phyloP scores from a whole-genome alignment of 1,140 invertebrate species.

The Ips nitidus region DNA sequence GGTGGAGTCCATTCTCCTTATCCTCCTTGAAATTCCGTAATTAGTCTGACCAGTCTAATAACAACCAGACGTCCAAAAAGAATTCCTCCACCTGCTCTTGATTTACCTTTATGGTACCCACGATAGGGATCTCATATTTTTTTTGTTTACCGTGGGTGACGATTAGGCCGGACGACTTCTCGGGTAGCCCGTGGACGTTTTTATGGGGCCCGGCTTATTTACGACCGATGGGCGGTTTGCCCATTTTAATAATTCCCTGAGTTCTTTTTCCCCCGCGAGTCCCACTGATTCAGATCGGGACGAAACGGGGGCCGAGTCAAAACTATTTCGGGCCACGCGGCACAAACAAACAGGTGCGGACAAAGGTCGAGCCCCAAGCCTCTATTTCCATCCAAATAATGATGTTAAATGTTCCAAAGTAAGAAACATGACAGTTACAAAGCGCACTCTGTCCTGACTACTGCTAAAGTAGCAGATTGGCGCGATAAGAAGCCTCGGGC shows the following conservation, averaged over 20 bases:
- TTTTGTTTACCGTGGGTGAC: slow-evolving; percentile 10
- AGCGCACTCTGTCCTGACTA: slow-evolving; percentile 17
- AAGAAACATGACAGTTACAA: slow-evolving; percentile 27
- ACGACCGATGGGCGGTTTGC: not conserved
- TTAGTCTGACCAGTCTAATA: too few relatives aligned
- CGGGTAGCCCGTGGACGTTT: slow-evolving; percentile 2
- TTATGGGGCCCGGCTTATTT: slow-evolving; percentile 7
- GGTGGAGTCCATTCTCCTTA: too few relatives aligned
- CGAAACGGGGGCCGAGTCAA: not conserved
- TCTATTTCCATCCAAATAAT: slow-evolving; percentile 23
- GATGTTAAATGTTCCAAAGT: slow-evolving; percentile 25
- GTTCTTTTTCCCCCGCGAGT: not conserved
- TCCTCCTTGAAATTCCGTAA: too few relatives aligned
- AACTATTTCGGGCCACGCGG: not conserved
- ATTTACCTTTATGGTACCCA: slow-evolving; percentile 9
- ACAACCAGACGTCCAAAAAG: not conserved
- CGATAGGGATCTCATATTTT: slow-evolving; percentile 1
- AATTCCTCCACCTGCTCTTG: slow-evolving; percentile 10
- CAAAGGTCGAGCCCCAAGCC: slow-evolving; percentile 7
- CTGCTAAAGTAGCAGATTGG: slow-evolving; percentile 28
- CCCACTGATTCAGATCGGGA: slow-evolving; percentile 5
- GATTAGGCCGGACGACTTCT: not conserved
- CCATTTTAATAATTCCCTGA: too few relatives aligned
- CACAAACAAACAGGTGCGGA: not conserved
- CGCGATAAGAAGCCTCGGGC: slow-evolving; percentile 11